phyloP scores from a whole-genome alignment of 2,797 vertebrate species.

The Nothura maculosa region DNA sequence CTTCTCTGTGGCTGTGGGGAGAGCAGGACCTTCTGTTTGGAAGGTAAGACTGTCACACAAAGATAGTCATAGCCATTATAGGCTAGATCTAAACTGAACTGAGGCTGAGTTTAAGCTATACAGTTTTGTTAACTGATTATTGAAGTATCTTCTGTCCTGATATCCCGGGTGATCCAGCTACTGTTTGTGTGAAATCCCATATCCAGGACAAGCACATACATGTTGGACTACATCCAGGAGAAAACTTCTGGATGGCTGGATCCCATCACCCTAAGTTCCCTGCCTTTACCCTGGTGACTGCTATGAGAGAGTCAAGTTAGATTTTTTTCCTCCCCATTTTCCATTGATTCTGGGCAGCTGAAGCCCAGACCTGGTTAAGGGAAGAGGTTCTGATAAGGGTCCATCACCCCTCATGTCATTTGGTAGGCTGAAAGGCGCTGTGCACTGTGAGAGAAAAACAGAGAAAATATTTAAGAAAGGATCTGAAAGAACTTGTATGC shows the following conservation, averaged over 20 bases:
- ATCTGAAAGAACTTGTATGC: background rate
- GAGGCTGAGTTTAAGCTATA: background rate
- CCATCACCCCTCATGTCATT: background rate
- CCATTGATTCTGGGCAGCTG: background rate
- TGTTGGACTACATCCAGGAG: too few species aligned
- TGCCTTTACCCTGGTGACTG: background rate
- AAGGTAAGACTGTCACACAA: background rate
- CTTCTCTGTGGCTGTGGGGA: background rate
- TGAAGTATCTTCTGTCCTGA: background rate
- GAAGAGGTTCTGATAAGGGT: background rate
- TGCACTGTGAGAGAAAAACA: background rate
- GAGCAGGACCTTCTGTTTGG: background rate
- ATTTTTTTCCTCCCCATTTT: background rate
- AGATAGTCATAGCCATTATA: background rate
- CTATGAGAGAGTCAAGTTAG: background rate
- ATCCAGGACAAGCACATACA: background rate
- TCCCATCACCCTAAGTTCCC: background rate
- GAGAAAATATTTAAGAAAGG: background rate
- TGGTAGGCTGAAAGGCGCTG: background rate
- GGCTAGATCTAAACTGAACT: background rate
- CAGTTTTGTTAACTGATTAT: background rate
- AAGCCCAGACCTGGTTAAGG: background rate
- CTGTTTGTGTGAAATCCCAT: background rate
- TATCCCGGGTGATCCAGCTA: background rate
- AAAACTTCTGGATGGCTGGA: background rate